Conservation (phyloP, 2,113 vertebrate genomes). For the Xiphophorus maculatus region DNA sequence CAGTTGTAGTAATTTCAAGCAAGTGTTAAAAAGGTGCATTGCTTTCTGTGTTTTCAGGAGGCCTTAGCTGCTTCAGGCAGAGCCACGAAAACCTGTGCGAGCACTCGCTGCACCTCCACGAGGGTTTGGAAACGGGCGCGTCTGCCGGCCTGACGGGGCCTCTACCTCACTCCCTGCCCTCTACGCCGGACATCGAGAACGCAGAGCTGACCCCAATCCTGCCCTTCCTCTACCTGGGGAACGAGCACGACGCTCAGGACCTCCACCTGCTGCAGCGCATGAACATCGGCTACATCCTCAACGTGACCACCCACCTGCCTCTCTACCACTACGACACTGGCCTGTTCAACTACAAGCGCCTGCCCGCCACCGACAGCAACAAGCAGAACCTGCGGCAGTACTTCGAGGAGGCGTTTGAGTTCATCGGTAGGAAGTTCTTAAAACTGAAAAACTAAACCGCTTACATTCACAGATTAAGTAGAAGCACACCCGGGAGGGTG, state of each 20-base stretch:
- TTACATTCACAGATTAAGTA: neutral
- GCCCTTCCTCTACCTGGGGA: slow-evolving; percentile 96
- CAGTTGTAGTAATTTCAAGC: neutral
- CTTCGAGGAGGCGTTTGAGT: slow-evolving; percentile 99
- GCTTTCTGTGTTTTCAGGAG: slow-evolving; percentile 80
- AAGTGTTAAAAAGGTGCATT: neutral
- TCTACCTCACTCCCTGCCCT: slow-evolving; percentile 92
- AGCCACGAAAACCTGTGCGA: slow-evolving; percentile 95
- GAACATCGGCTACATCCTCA: slow-evolving; percentile 93
- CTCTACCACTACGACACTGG: slow-evolving; percentile 95
- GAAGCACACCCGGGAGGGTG: neutral
- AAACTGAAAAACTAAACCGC: neutral
- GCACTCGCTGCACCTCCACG: slow-evolving; percentile 94
- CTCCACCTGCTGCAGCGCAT: slow-evolving; percentile 88
- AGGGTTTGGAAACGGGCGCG: slow-evolving; percentile 85
- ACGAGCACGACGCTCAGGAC: slow-evolving; percentile 95
- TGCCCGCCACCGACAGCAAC: slow-evolving; percentile 98
- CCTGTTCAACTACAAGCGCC: slow-evolving; percentile 92
- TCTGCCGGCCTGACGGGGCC: slow-evolving; percentile 81
- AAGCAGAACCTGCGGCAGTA: slow-evolving; percentile 99
- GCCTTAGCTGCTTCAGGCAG: slow-evolving; percentile 93
- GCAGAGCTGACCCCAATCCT: slow-evolving; percentile 95
- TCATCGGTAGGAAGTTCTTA: slow-evolving; percentile 87
- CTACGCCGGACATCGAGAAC: slow-evolving; percentile 96
- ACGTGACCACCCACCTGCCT: slow-evolving; percentile 96